Evolutionary conservation across 2,113 vertebrate genomes (phyloP).

Genomic region (Hypanus sabinus): DNA sequence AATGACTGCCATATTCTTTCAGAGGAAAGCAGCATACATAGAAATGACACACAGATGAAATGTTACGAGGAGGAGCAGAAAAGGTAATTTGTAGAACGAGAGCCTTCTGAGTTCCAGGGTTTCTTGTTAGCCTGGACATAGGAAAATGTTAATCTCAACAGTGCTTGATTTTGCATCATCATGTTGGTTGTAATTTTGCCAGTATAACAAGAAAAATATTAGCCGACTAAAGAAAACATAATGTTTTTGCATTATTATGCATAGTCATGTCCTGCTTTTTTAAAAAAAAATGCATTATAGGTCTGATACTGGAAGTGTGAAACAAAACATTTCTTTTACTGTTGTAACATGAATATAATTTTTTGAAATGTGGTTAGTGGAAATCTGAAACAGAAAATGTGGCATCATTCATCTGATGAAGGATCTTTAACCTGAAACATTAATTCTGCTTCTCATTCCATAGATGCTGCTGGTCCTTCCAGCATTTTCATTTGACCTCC

Average conservation of each 20-base stretch:
- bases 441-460: neutral
- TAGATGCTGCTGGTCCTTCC: no score
- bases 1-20: neutral
- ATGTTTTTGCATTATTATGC: neutral
- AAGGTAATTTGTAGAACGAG: neutral
- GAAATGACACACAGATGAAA: constrained; percentile 6
- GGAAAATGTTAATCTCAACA: neutral
- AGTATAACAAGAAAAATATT: neutral
- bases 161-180: neutral
- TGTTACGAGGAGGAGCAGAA: neutral
- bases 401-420: no score
- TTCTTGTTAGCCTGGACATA: neutral
- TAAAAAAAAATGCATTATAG: neutral
- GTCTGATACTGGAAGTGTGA: neutral
- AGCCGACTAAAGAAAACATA: neutral
- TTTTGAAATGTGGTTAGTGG: no score
- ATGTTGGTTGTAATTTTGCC: neutral
- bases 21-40: neutral
- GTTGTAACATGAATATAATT: no score
- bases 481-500: neutral
- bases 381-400: no score
- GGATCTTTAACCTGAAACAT: neutral
- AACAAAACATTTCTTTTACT: no score
- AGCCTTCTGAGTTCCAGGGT: neutral
- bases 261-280: neutral